A percentile compares a stretch with the other conserved stretches of the same genome.
Conservation (phyloP, 2,888 invertebrate species). For the Leptothorax acervorum region DNA sequence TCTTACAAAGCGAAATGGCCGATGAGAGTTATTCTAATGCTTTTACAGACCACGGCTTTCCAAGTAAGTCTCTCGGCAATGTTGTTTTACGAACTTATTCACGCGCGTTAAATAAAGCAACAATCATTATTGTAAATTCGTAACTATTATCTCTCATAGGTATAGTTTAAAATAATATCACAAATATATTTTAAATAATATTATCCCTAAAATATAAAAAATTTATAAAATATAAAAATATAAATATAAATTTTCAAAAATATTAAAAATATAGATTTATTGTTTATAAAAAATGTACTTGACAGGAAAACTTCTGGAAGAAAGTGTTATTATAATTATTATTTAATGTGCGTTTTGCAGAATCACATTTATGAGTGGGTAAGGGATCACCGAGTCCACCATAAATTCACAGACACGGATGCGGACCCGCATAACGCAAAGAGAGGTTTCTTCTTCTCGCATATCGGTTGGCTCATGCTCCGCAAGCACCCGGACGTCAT, state of each 20-base stretch:
- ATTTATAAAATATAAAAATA: too few relatives aligned
- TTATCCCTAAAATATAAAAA: neutral
- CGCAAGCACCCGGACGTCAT: constrained; percentile 96
- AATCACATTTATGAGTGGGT: constrained; percentile 96
- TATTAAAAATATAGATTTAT: too few relatives aligned
- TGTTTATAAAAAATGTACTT: neutral
- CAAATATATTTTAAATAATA: neutral
- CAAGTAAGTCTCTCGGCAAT: constrained; percentile 85
- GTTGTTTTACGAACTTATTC: neutral
- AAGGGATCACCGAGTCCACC: constrained; percentile 94
- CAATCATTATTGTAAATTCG: neutral
- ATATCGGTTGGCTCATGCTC: constrained; percentile 97
- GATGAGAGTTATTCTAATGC: constrained; percentile 91
- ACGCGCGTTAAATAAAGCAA: neutral
- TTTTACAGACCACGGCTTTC: constrained; percentile 95
- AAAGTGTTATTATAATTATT: neutral
- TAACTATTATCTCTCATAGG: neutral
- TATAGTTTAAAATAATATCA: neutral
- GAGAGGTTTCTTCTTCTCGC: constrained; percentile 97
- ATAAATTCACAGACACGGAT: constrained; percentile 95
- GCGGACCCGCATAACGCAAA: constrained; percentile 96
- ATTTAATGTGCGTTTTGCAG: constrained; percentile 85
- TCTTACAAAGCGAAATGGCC: constrained; percentile 97
- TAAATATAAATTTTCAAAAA: too few relatives aligned
- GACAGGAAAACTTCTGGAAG: neutral